phyloP scores from a whole-genome alignment of 2,888 invertebrate genomes.

The Rhimphoctona megacephalus region DNA sequence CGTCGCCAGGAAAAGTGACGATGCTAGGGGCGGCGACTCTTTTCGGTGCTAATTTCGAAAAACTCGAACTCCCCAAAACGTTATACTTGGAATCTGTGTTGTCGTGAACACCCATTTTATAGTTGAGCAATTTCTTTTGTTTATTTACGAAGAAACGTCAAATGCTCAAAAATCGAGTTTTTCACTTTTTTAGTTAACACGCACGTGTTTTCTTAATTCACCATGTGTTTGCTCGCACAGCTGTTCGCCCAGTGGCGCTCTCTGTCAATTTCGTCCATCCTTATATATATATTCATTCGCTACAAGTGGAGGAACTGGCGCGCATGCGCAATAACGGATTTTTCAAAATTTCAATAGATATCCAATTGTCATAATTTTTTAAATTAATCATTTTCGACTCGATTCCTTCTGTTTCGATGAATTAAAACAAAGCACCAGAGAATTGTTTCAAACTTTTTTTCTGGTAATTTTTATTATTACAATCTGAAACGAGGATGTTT shows the following conservation, averaged over 20 bases:
- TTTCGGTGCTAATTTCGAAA: conserved; percentile 79
- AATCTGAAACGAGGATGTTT: not conserved
- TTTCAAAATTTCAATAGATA: not conserved
- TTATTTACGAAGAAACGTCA: not conserved
- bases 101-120: conserved; percentile 81
- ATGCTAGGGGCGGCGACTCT: conserved; percentile 74
- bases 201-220: conserved; percentile 24
- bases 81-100: conserved; percentile 82
- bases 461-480: not conserved
- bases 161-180: not conserved
- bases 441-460: too few relatives aligned
- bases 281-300: too few relatives aligned
- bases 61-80: conserved; percentile 78
- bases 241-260: not conserved
- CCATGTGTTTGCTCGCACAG: conserved; percentile 13
- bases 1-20: conserved; percentile 75
- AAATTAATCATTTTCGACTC: too few relatives aligned
- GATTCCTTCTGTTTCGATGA: too few relatives aligned
- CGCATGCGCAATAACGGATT: not conserved
- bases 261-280: not conserved
- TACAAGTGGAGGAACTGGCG: too few relatives aligned
- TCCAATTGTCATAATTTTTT: too few relatives aligned
- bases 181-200: not conserved
- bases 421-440: too few relatives aligned
- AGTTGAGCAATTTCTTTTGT: not conserved